phyloP scores from a whole-genome alignment of 2,888 invertebrate genomes.

The Cephus pygmeus region DNA sequence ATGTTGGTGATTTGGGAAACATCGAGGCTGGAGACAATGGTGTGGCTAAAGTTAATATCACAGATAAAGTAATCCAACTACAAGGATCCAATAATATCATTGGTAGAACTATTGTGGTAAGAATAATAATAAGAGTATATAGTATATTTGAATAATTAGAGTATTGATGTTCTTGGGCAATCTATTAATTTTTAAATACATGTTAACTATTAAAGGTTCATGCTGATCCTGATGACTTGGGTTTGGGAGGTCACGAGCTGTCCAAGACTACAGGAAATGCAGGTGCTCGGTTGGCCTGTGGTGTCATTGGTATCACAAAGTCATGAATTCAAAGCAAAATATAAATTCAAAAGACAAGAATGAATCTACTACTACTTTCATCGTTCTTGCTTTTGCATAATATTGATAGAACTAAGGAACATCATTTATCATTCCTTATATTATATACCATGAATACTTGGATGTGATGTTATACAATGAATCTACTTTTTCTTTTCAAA shows the following conservation, averaged over 20 bases:
- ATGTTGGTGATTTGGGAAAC: slow-evolving; percentile 93
- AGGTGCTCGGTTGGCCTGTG: slow-evolving; percentile 89
- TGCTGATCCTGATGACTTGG: slow-evolving; percentile 93
- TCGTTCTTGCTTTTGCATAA: slow-evolving; percentile 27
- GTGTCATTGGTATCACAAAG: slow-evolving; percentile 83
- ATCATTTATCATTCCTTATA: slow-evolving; percentile 37
- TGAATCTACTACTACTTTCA: slow-evolving; percentile 18
- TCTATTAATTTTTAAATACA: background rate
- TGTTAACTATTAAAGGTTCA: slow-evolving; percentile 71
- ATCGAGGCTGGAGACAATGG: slow-evolving; percentile 75
- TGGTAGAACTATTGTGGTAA: slow-evolving; percentile 84
- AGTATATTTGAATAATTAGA: background rate
- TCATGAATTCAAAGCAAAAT: slow-evolving; percentile 47
- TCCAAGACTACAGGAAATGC: slow-evolving; percentile 96
- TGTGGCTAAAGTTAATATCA: slow-evolving; percentile 74
- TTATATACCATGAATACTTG: slow-evolving; percentile 33
- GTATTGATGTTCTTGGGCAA: background rate
- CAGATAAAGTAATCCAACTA: slow-evolving; percentile 75
- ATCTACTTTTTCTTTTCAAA: slow-evolving; percentile 15
- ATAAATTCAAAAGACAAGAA: slow-evolving; percentile 18
- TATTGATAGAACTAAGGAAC: slow-evolving; percentile 16
- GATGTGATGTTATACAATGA: background rate
- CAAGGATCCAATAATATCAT: slow-evolving; percentile 80
- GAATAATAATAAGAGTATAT: background rate
- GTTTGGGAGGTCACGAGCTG: slow-evolving; percentile 91